Percentiles rank a stretch among this genome's conserved stretches.
These are phyloP conservation scores for Chrysochloris asiatica DNA, from an alignment of 2,113 vertebrate species.

Conservation along the genomic window DNA sequence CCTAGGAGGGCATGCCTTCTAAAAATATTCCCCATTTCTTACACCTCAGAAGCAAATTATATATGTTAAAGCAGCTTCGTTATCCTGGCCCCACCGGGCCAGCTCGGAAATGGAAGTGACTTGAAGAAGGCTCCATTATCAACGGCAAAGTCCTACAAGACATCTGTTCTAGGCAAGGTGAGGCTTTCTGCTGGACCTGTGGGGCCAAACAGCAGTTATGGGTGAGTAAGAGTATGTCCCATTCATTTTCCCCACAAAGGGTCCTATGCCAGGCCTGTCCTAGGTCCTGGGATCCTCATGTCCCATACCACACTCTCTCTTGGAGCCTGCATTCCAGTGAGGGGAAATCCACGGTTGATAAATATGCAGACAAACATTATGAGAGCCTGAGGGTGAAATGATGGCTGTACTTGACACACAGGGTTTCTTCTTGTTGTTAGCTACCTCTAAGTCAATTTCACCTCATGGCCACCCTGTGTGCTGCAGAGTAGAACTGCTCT, in stretches of 20 bases:
- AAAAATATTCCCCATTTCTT: slow-evolving; percentile 84
- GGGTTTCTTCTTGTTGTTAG: not conserved
- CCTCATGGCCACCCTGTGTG: not conserved
- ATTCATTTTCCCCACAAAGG: not conserved
- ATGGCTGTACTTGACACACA: rapidly evolving
- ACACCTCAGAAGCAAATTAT: slow-evolving; percentile 85
- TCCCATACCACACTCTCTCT: rapidly evolving
- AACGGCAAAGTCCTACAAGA: not conserved
- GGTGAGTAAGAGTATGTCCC: not conserved
- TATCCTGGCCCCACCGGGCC: slow-evolving; percentile 80
- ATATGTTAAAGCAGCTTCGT: slow-evolving; percentile 85
- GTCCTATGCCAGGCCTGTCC: rapidly evolving
- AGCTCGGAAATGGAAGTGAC: slow-evolving; percentile 70
- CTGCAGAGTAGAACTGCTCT: not conserved
- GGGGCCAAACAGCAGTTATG: rapidly evolving
- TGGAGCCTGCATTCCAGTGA: not conserved
- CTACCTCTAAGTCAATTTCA: not conserved
- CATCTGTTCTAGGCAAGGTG: not conserved
- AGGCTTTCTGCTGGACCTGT: not conserved
- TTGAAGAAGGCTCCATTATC: slow-evolving; percentile 73
- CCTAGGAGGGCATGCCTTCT: slow-evolving; percentile 84
- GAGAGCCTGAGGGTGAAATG: rapidly evolving
- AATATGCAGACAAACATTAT: rapidly evolving
- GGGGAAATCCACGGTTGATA: not conserved
- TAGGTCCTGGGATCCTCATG: rapidly evolving